A percentile compares a stretch with the other conserved stretches of the same genome.
Evolutionary conservation across 2,797 vertebrate species (phyloP).

Genomic region (Parauchenoglanis punctatus): DNA sequence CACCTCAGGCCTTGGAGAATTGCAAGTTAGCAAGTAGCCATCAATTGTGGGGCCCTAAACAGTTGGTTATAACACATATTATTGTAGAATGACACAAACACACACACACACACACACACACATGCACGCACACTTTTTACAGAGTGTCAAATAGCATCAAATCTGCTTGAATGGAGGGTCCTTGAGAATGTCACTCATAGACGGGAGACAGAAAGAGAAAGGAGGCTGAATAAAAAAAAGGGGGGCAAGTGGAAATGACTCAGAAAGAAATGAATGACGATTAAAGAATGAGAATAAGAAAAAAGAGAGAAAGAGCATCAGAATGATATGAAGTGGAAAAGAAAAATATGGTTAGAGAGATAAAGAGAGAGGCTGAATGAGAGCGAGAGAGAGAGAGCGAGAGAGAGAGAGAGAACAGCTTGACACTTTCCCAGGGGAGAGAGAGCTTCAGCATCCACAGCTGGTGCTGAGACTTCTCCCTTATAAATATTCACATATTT

Average conservation of each 20-base stretch:
- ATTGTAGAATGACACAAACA: background rate
- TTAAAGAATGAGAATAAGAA: background rate
- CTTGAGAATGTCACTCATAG: background rate
- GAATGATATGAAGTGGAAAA: background rate
- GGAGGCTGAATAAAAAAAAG: background rate
- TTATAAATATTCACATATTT: constrained; percentile 85
- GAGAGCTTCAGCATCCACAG: constrained; percentile 75
- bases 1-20: background rate
- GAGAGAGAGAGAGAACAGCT: constrained; percentile 71
- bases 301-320: background rate
- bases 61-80: background rate
- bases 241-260: background rate
- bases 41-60: background rate
- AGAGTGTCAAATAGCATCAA: constrained; percentile 1
- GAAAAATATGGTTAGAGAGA: background rate
- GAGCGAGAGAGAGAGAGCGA: constrained; percentile 32
- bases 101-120: no score
- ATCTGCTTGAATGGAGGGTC: constrained; percentile 9
- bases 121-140: background rate
- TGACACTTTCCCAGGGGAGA: constrained; percentile 73
- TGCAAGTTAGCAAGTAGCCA: background rate
- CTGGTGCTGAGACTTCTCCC: constrained; percentile 77
- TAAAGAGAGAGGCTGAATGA: background rate
- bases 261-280: background rate
- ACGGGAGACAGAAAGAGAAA: background rate